Base-by-base conservation (phyloP, 2,113 vertebrate species). In the Tringa solitaria region DNA sequence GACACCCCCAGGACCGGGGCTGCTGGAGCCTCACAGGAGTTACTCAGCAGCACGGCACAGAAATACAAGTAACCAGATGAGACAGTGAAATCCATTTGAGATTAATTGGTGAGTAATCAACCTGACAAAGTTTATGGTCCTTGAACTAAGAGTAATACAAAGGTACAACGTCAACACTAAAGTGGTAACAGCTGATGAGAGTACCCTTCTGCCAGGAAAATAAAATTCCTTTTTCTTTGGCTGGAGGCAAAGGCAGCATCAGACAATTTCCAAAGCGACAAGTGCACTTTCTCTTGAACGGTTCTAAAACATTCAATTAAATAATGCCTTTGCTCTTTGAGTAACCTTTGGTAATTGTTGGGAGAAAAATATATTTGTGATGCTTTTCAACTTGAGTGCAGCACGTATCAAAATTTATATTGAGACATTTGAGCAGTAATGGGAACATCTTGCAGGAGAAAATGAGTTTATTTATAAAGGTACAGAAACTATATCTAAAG, bases 21-120 rank as follows among this genome's bases (percentile, higher is more conserved):
- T 57, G 41, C 75, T 51, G 26, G 13, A 51, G 41, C 12, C 83
- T 43, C 8, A 18, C 14, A 28, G 50, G 64, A 35, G 48, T 20
- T 15, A 17, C 5, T 50, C 10, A 17, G 81, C 57, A 65, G 73
- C 0, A 1, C 6, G 17, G 5, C 4, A 67, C 48, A 75, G 26
- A 33, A 72, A 16, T 13, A 46, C 39, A 33, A 33, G 54, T 57
- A 75, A 81, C 48, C 14, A 6, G 24, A 24, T 45, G 4, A 56
- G 91, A 85, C 73, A 84, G 32, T 51, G 56, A 94, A 86, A 92
- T 80, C 67, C 57, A 84, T 53, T 65, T 54, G 37, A 84, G 84
- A 84, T 86, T 93, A 96, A 95, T 1, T 92, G 92, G 79, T 26
- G 45, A 97, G 54, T 86, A 95, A 97, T 70, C 70, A 93, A 70